These are phyloP conservation scores for Amazona guildingii DNA, from an alignment of 2,113 vertebrate genomes.

Conservation along the genomic window DNA sequence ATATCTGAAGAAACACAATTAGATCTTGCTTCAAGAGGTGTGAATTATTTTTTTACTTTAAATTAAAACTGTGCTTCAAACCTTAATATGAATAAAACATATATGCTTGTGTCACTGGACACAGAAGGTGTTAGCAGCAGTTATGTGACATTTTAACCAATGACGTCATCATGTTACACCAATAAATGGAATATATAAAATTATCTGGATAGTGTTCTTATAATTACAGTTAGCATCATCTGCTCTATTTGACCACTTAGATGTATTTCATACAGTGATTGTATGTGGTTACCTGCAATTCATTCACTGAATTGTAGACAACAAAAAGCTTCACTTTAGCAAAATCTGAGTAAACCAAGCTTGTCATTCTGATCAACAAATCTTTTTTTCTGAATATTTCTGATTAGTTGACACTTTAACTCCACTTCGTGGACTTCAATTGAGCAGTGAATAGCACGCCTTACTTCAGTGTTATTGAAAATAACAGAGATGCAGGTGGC, in stretches of 20 bases:
- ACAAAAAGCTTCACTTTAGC: background rate
- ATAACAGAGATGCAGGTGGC: background rate
- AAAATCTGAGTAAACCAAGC: background rate
- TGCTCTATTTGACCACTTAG: background rate
- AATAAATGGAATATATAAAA: background rate
- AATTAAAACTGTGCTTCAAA: background rate
- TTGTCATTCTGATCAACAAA: background rate
- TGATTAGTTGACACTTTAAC: background rate
- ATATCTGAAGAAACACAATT: background rate
- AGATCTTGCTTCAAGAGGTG: background rate
- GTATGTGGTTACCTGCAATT: fast-evolving
- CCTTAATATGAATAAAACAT: background rate
- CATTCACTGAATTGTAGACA: fast-evolving
- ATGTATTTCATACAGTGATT: background rate
- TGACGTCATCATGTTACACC: background rate
- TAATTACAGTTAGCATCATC: background rate
- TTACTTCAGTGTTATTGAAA: background rate
- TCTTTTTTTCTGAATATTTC: background rate
- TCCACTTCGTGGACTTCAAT: background rate
- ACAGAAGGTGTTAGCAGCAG: background rate
- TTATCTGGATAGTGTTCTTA: background rate
- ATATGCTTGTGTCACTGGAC: background rate
- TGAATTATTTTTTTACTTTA: background rate
- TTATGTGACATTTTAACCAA: background rate
- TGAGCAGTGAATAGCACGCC: background rate